phyloP scores from a whole-genome alignment of 2,797 vertebrate genomes.

The Philypnodon macrostomus region DNA sequence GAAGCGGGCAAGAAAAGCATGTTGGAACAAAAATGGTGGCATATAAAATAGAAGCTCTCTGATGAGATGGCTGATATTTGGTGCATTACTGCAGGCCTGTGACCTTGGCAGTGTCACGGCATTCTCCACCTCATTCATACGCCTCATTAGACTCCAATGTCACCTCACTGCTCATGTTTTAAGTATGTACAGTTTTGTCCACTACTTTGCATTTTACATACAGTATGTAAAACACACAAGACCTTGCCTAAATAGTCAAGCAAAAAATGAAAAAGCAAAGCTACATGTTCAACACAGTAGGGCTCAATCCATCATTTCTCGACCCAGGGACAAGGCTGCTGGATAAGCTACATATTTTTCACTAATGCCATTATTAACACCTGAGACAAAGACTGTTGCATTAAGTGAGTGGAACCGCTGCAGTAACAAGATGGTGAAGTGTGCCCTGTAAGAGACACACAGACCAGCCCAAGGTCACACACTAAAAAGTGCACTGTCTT shows the following conservation, averaged over 20 bases:
- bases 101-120: conserved; percentile 41
- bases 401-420: not conserved
- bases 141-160: conserved; percentile 29
- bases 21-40: conserved; percentile 1
- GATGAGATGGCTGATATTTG: conserved; percentile 21
- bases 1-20: conserved; percentile 15
- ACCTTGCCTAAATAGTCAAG: no score
- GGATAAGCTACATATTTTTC: no score
- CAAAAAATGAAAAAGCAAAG: no score
- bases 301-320: no score
- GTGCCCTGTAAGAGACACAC: conserved; percentile 1
- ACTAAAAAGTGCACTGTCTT: not conserved
- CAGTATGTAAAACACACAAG: no score
- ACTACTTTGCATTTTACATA: no score
- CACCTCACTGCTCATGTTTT: conserved; percentile 8
- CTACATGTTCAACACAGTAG: no score
- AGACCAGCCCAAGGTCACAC: not conserved
- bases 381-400: conserved; percentile 23
- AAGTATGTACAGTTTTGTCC: conserved; percentile 23
- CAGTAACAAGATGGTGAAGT: conserved; percentile 10
- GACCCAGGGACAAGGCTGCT: no score
- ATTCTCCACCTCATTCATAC: conserved; percentile 24
- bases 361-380: not conserved
- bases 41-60: conserved; percentile 10
- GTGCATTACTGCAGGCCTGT: conserved; percentile 4